Evolutionary conservation across 1,140 invertebrate species (phyloP).

Genomic region (Dinothrombium tinctorium): DNA sequence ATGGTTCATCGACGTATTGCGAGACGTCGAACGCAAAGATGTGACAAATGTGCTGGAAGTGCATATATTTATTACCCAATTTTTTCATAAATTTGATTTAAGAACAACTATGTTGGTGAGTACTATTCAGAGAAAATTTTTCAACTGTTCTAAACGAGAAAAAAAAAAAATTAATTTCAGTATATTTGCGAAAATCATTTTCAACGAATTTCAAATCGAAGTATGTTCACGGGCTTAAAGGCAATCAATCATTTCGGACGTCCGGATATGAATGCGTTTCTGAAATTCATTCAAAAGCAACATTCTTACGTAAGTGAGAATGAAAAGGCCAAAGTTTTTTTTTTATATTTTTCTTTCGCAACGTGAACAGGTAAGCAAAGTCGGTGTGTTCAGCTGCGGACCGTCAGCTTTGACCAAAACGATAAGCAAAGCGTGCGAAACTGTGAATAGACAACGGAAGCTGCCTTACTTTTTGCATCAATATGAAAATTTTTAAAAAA

Average conservation of each 20-base stretch:
- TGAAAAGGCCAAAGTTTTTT: not conserved
- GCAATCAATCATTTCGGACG: slow-evolving; percentile 95
- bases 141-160: too few species aligned
- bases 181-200: slow-evolving; percentile 99
- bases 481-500: slow-evolving; percentile 90
- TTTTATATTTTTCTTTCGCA: slow-evolving; percentile 1
- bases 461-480: slow-evolving; percentile 91
- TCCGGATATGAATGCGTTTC: slow-evolving; percentile 88
- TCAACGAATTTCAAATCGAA: slow-evolving; percentile 76
- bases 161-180: too few species aligned
- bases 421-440: slow-evolving; percentile 80
- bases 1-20: slow-evolving; percentile 97
- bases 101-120: slow-evolving; percentile 94
- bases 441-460: slow-evolving; percentile 73
- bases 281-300: slow-evolving; percentile 90
- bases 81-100: slow-evolving; percentile 98
- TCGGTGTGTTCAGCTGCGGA: slow-evolving; percentile 90
- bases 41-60: slow-evolving; percentile 90
- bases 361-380: slow-evolving; percentile 63
- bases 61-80: slow-evolving; percentile 98
- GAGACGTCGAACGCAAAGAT: slow-evolving; percentile 88
- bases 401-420: slow-evolving; percentile 83
- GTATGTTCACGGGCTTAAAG: slow-evolving; percentile 90
- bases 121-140: too few species aligned
- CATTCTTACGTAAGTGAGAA: slow-evolving; percentile 70